Percentiles rank a stretch among this genome's conserved stretches.
These are phyloP conservation scores for Zaprionus obscuricornis DNA, from an alignment of 2,888 invertebrate genomes.

Conservation along the genomic window DNA sequence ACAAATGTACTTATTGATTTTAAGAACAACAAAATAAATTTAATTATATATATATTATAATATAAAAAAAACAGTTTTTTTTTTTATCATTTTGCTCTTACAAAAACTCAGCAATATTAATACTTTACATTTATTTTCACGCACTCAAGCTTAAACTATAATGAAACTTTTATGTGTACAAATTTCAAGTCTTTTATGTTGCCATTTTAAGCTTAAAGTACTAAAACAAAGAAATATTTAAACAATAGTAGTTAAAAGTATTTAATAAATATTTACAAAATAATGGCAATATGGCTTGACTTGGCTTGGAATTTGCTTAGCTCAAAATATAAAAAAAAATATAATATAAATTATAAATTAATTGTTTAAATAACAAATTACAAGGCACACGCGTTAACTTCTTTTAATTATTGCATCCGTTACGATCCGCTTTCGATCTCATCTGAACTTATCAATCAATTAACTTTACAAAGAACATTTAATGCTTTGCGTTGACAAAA, in stretches of 20 bases:
- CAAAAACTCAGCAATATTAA: slow-evolving; percentile 18
- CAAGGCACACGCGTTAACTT: slow-evolving; percentile 45
- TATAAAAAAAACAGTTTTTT: slow-evolving; percentile 4
- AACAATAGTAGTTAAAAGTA: slow-evolving; percentile 34
- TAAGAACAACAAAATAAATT: slow-evolving; percentile 51
- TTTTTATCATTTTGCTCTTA: neutral
- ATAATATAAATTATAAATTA: slow-evolving; percentile 41
- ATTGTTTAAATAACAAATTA: slow-evolving; percentile 34
- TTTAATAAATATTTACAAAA: slow-evolving; percentile 73
- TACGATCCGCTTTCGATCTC: too few relatives aligned
- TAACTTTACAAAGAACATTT: slow-evolving; percentile 49
- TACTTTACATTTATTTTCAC: slow-evolving; percentile 19
- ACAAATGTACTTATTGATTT: slow-evolving; percentile 52
- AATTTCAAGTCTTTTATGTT: slow-evolving; percentile 64
- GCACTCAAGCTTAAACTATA: slow-evolving; percentile 4
- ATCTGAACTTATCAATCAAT: slow-evolving; percentile 10
- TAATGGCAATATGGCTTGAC: slow-evolving; percentile 71
- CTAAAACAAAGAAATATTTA: slow-evolving; percentile 34
- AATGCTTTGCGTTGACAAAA: slow-evolving; percentile 41
- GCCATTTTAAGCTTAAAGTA: slow-evolving; percentile 37
- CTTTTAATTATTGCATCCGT: slow-evolving; percentile 12
- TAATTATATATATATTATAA: slow-evolving; percentile 49
- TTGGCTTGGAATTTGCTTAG: slow-evolving; percentile 17
- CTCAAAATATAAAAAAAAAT: too few relatives aligned
- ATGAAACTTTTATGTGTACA: slow-evolving; percentile 9